Evolutionary conservation across 2,113 vertebrate genomes (phyloP), one percentile per base, ranked within the genome.

Genomic region (Tyto alba): DNA sequence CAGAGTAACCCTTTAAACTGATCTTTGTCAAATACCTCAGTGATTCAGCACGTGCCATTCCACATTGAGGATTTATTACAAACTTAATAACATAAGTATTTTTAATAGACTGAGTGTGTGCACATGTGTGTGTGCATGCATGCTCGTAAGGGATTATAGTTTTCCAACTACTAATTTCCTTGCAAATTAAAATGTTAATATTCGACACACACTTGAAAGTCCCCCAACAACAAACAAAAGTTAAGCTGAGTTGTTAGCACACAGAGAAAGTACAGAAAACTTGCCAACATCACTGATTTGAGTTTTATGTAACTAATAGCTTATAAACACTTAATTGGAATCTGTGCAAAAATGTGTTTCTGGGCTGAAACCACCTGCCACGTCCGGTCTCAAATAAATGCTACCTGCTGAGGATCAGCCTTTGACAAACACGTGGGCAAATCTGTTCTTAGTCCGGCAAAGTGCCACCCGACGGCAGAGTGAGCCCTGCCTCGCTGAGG

Each of bases 261-360:
- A 96, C 76, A 92, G 90, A 93, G 80, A 94, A 92, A 95, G 66
- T 11, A 85, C 74, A 92, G 94, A 96, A 86, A 84, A 93, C 62
- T 69, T 82, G 90, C 96, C 96, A 95, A 92, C 66, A 89, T 69
- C 84, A 50, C 77, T 56, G 80, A 96, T 92, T 59, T 45, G 81
- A 91, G 81, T 85, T 95, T 96, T 96, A 97, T 92, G 83, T 82
- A 96, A 93, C 90, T 48, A 92, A 95, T 89, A 87, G 86, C 90
- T 97, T 96, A 95, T 95, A 97, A 96, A 97, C 96, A 91, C 94
- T 96, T 96, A 82, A 95, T 47, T 96, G 94, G 96, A 95, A 92
- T 92, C 89, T 89, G 57, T 89, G 91, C 96, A 96, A 95, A 89
- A 96, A 94, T 87, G 88, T 91, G 94, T 92, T 96, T 93, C 80